Percentiles rank a stretch among this genome's conserved stretches.
Conservation (phyloP, 2,888 invertebrate genomes). For the Sinhomidia bicolor region DNA sequence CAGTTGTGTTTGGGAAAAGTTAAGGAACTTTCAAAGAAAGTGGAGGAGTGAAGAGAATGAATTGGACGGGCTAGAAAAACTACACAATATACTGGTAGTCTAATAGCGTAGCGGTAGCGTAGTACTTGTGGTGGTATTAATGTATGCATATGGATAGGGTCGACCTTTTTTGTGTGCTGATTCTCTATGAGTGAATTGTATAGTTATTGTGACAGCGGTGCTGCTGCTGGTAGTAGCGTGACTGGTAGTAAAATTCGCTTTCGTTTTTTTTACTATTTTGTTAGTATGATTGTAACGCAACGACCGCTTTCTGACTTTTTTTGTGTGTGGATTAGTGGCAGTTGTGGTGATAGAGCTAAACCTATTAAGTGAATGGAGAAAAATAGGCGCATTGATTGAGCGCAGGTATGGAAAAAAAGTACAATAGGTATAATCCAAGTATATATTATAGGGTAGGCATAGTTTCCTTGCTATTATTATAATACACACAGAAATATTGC, state of each 20-base stretch:
- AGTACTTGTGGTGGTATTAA: neutral
- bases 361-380: slow-evolving; percentile 64
- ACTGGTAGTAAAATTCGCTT: slow-evolving; percentile 58
- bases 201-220: neutral
- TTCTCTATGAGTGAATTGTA: neutral
- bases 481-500: slow-evolving; percentile 30
- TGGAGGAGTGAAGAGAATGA: slow-evolving; percentile 18
- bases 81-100: neutral
- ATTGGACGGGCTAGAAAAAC: slow-evolving; percentile 8
- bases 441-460: no score
- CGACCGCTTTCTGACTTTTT: slow-evolving; percentile 10
- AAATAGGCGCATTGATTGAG: slow-evolving; percentile 79
- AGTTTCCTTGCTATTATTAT: neutral
- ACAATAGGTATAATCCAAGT: neutral
- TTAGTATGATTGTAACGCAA: slow-evolving; percentile 7
- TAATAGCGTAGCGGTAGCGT: neutral
- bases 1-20: neutral
- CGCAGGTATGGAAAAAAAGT: slow-evolving; percentile 76
- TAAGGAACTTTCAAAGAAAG: slow-evolving; percentile 41
- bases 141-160: neutral
- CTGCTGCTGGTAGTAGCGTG: slow-evolving; percentile 38
- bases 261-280: neutral
- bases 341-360: slow-evolving; percentile 33
- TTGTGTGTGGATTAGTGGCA: slow-evolving; percentile 51
- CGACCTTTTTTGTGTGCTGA: neutral